Base-by-base conservation (phyloP, 2,888 invertebrate species). In the Cephus pygmeus region DNA sequence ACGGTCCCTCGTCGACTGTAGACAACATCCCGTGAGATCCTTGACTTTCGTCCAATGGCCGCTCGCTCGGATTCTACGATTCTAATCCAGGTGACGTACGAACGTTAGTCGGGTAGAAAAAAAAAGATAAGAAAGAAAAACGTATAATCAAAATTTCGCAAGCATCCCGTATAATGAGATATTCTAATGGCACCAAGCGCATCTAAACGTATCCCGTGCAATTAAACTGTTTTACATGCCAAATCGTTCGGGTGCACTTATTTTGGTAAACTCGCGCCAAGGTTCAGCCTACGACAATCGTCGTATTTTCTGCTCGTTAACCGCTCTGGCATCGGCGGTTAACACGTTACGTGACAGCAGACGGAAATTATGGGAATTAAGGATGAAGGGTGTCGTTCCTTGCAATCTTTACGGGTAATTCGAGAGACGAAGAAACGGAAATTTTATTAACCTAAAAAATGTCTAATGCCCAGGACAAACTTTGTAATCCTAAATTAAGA, bases 161-260 rank as follows among this genome's bases (percentile, higher is more conserved):
- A 71, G 33, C 9, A 34, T 71, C 23, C 1, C 31, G 71, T 31
- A 71, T 12, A 34, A 33, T 9, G 31, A 71, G 31, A 56, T 56
- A 56, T 69, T 78, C 79, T 80, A 80, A 78, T 80, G 80, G 78
- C 78, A 80, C 76, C 80, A 80, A 77, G 82, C 85, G 85, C 80
- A 84, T 84, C 84, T 87, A 86, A 87, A 85, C 81, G 81, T 84
- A 83, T 86, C 84, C 56, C 87, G 81, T 74, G 82, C 85, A 86
- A 87, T 87, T 87, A 87, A 81, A 79, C 79, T 85, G 81, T 82
- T 84, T 84, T 83, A 83, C 81, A 82, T 81, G 77, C 69, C 79
- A 78, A 79, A 76, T 79, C 76, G 75, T 73, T 12, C 12, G 12
- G 71, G 34, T 71, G 15, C 56, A 56, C 9, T 56, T 15, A 71